Conservation (phyloP, 2,888 invertebrate genomes). For the Urechis unicinctus region DNA sequence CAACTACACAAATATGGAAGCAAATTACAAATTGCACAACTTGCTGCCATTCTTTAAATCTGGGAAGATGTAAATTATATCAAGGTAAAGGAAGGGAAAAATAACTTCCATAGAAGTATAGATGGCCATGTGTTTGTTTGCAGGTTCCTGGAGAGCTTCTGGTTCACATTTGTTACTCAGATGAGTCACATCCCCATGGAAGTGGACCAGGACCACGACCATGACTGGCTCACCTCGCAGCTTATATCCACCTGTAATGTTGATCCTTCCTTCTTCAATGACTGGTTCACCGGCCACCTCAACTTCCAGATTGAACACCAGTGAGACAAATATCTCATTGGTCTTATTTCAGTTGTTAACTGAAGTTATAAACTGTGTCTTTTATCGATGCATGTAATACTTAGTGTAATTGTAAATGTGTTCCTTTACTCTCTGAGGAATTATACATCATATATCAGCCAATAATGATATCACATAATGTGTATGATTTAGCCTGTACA, state of each 20-base stretch:
- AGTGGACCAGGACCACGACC: slow-evolving; percentile 29
- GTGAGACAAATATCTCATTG: too few species aligned
- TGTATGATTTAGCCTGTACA: too few species aligned
- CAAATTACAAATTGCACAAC: too few species aligned
- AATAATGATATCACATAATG: too few species aligned
- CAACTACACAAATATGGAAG: too few species aligned
- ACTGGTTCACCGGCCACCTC: slow-evolving; percentile 50
- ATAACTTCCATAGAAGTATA: too few species aligned
- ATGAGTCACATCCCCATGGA: slow-evolving; percentile 47
- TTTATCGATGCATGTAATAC: neutral
- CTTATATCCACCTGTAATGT: slow-evolving; percentile 42
- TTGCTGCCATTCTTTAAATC: too few species aligned
- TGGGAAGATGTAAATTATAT: too few species aligned
- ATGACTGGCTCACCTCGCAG: slow-evolving; percentile 31
- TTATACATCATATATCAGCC: too few species aligned
- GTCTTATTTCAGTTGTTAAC: neutral
- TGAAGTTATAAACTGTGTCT: neutral
- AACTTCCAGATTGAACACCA: slow-evolving; percentile 51
- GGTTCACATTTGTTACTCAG: slow-evolving; percentile 46
- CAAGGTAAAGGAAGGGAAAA: too few species aligned
- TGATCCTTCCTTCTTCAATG: slow-evolving; percentile 40
- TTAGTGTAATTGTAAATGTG: neutral
- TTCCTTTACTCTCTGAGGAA: neutral
- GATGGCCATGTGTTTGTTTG: too few species aligned
- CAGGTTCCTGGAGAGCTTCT: slow-evolving; percentile 33